Percentiles rank a stretch among this genome's conserved stretches.
Conservation (phyloP, 2,797 vertebrate genomes). For the Pantherophis alleghaniensis region DNA sequence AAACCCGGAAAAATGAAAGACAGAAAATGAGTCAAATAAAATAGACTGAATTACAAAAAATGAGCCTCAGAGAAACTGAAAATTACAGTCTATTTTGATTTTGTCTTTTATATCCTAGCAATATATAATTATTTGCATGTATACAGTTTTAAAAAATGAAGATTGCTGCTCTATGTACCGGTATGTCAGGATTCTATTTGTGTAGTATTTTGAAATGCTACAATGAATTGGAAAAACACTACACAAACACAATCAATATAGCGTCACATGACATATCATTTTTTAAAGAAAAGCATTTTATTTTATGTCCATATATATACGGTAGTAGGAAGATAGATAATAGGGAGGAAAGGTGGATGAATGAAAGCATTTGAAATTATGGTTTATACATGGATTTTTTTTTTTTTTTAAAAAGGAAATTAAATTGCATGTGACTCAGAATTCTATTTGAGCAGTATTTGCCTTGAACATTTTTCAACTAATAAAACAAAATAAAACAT, state of each 20-base stretch:
- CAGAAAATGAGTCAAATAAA: neutral
- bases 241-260: neutral
- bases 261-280: neutral
- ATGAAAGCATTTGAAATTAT: neutral
- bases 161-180: neutral
- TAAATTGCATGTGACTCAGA: neutral
- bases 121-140: neutral
- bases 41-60: neutral
- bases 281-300: neutral
- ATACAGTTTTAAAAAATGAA: neutral
- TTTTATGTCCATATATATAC: neutral
- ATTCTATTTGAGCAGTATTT: neutral
- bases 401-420: neutral
- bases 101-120: neutral
- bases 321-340: neutral
- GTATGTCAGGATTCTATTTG: neutral
- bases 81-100: neutral
- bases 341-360: neutral
- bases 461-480: neutral
- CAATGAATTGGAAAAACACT: neutral
- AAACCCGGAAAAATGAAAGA: neutral
- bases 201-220: neutral
- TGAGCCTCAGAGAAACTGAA: neutral
- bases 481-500: neutral
- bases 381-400: neutral